Percentiles rank a stretch among this genome's conserved stretches.
These are phyloP conservation scores for Labeo rohita DNA, from an alignment of 2,113 vertebrate species.

Conservation along the genomic window DNA sequence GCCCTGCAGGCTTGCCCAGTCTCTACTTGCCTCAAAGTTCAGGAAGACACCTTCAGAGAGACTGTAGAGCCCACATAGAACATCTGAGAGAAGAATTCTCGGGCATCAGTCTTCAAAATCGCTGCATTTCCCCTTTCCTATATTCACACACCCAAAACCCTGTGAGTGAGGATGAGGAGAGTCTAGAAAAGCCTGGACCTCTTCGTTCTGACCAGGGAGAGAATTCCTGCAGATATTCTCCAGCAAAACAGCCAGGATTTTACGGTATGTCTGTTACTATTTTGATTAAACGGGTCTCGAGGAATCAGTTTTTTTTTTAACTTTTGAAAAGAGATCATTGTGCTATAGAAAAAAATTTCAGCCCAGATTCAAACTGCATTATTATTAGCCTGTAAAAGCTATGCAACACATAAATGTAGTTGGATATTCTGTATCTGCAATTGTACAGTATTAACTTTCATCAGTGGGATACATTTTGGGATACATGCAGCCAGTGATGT, in stretches of 20 bases:
- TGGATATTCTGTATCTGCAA: no score
- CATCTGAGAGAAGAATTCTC: slow-evolving; percentile 21
- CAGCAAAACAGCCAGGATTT: not conserved
- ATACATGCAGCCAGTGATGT: no score
- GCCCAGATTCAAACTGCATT: no score
- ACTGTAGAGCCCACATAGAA: not conserved
- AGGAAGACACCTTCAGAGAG: not conserved
- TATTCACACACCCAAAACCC: not conserved
- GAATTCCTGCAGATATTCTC: not conserved
- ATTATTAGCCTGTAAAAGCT: no score
- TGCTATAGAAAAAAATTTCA: no score
- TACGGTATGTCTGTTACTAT: not conserved
- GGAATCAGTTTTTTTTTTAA: no score
- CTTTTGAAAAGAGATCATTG: no score
- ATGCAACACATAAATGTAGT: no score
- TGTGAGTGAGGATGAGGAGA: slow-evolving; percentile 42
- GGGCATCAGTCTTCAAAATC: not conserved
- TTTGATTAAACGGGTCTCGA: not conserved
- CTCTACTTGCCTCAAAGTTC: not conserved
- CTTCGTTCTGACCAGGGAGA: slow-evolving; percentile 59
- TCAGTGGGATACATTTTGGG: no score
- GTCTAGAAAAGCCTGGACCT: slow-evolving; percentile 65
- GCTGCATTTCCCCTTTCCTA: not conserved
- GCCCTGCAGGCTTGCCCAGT: not conserved
- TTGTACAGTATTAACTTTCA: no score